These are phyloP conservation scores for Hyles euphorbiae DNA, from an alignment of 1,140 invertebrate genomes.

Conservation along the genomic window DNA sequence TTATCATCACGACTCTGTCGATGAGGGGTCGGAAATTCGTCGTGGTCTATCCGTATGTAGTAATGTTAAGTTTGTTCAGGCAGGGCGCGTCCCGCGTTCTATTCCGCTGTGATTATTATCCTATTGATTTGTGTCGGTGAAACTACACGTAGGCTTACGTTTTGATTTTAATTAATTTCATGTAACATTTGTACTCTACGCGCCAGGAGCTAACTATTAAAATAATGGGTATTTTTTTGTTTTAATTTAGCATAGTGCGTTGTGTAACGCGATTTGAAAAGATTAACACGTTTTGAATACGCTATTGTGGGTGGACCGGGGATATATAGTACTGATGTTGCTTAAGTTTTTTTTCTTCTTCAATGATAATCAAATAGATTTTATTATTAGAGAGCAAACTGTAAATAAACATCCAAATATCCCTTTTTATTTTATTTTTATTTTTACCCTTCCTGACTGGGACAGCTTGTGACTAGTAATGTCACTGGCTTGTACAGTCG, in stretches of 20 bases:
- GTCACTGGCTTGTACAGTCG: no score
- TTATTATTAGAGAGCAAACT: conserved; percentile 64
- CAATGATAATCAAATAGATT: conserved; percentile 65
- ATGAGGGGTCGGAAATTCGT: no score
- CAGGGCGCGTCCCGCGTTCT: conserved; percentile 16
- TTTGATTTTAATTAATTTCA: conserved; percentile 42
- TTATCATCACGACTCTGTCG: no score
- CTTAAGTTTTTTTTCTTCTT: conserved; percentile 54
- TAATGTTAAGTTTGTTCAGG: not conserved
- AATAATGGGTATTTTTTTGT: conserved; percentile 61
- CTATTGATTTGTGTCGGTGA: conserved; percentile 38
- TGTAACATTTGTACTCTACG: conserved; percentile 45
- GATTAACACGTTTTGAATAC: conserved; percentile 60
- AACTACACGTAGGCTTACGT: conserved; percentile 27
- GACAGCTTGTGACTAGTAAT: not conserved
- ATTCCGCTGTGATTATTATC: conserved; percentile 51
- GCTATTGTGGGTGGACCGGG: conserved; percentile 60
- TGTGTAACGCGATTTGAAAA: conserved; percentile 43
- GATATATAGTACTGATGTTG: conserved; percentile 61
- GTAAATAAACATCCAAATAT: conserved; percentile 74
- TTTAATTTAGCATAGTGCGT: conserved; percentile 54
- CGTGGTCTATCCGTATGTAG: not conserved
- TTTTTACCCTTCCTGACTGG: conserved; percentile 32
- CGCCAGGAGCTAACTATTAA: conserved; percentile 45
- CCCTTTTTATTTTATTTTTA: conserved; percentile 71